phyloP scores from a whole-genome alignment of 2,113 vertebrate species.

The Phylloscopus trochilus region DNA sequence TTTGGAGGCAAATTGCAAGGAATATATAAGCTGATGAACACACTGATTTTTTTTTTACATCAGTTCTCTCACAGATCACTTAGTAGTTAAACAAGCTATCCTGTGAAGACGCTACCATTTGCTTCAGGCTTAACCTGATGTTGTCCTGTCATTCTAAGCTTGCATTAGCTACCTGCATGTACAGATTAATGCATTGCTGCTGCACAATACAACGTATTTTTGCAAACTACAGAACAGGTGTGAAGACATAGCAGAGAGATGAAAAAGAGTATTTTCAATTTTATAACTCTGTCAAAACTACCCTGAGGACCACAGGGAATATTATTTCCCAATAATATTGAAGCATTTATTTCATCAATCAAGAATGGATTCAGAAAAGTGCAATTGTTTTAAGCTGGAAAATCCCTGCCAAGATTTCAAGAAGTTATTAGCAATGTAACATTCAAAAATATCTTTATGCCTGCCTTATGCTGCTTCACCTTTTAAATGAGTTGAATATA shows the following conservation, averaged over 20 bases:
- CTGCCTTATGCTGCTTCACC: neutral
- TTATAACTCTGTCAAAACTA: neutral
- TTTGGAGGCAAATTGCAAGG: neutral
- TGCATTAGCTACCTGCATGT: neutral
- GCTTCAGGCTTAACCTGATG: neutral
- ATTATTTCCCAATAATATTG: neutral
- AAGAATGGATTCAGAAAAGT: neutral
- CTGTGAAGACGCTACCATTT: neutral
- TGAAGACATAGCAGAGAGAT: neutral
- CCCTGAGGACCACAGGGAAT: neutral
- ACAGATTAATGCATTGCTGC: neutral
- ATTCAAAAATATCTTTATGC: neutral
- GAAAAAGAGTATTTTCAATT: neutral
- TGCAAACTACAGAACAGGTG: neutral
- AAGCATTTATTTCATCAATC: neutral
- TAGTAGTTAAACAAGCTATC: neutral
- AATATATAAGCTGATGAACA: neutral
- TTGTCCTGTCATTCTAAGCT: neutral
- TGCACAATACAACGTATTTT: neutral
- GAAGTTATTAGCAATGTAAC: neutral
- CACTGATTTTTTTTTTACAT: neutral
- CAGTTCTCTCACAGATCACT: neutral
- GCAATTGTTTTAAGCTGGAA: neutral
- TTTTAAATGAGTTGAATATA: neutral
- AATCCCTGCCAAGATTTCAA: neutral